Evolutionary conservation across 2,888 invertebrate genomes (phyloP), one percentile per base, ranked within the genome.

Genomic region (Acrocera orbiculus): DNA sequence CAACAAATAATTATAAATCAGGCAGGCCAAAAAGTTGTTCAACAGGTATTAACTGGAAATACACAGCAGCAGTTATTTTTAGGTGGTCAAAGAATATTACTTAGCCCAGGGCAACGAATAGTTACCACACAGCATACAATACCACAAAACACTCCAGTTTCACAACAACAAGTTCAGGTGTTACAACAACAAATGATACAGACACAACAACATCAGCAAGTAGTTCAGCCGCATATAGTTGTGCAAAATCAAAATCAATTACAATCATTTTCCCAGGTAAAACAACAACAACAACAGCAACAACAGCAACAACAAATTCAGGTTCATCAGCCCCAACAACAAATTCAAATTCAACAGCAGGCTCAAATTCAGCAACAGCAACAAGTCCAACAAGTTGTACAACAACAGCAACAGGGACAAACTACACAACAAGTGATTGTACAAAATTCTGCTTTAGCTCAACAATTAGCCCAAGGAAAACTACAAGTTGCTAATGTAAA

Each of bases 401-500:
- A 44, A 54, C 56, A 46, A 49, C 59, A 42, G 45, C 56, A 15
- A 41, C 56, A 17, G 44, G 51, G 32, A 37, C 54, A 38, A 45
- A 50, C 46, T 41, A 52, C 45, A 32, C 53, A 46, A 36, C 82
- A 82, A 59, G 75, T 82, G 37, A 73, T 82, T 28, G 76, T 82
- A 28, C 81, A 76, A 48, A 80, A 78, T 54, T 76, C 74, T 4
- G 71, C 69, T 13, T 61, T 85, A 25, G 81, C 79, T 11, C 82
- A 82, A 51, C 83, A 85, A 54, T 65, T 86, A 39, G 80, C 81
- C 3, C 69, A 77, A 11, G 85, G 83, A 6, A 85, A 83, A 55
- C 71, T 83, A 7, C 82, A 83, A 53, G 65, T 86, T 35, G 81
- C 83, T 0, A 81, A 80, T 1, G 76, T 86, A 16, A 80, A 80